phyloP scores from a whole-genome alignment of 2,113 vertebrate species.

The Caracal caracal region DNA sequence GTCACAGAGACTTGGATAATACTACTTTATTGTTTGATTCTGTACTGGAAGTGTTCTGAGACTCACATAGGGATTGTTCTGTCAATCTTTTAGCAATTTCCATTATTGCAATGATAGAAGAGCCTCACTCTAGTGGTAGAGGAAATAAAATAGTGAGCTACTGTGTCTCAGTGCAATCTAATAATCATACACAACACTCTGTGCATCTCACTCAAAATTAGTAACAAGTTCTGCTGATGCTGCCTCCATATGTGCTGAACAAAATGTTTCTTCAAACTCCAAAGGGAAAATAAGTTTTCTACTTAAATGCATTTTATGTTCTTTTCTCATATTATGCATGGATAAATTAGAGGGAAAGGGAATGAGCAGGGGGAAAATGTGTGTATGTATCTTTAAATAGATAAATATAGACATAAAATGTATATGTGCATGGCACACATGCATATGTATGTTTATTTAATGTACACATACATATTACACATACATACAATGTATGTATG shows the following conservation, averaged over 20 bases:
- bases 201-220: not conserved
- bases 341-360: not conserved
- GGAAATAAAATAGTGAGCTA: not conserved
- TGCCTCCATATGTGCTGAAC: not conserved
- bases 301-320: not conserved
- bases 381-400: not conserved
- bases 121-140: not conserved
- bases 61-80: constrained; percentile 32
- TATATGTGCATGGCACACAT: not conserved
- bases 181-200: not conserved
- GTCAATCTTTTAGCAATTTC: constrained; percentile 64
- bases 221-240: not conserved
- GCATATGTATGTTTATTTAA: not conserved
- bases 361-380: not conserved
- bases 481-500: not conserved
- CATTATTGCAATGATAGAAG: not conserved
- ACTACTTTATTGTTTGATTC: constrained; percentile 47
- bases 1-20: not conserved
- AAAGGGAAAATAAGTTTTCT: not conserved
- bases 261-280: not conserved
- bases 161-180: not conserved
- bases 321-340: not conserved
- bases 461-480: not conserved
- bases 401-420: not conserved
- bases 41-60: constrained; percentile 26